Base-by-base conservation (phyloP, 2,888 invertebrate genomes). In the Chaetogeoica ovagalla region DNA sequence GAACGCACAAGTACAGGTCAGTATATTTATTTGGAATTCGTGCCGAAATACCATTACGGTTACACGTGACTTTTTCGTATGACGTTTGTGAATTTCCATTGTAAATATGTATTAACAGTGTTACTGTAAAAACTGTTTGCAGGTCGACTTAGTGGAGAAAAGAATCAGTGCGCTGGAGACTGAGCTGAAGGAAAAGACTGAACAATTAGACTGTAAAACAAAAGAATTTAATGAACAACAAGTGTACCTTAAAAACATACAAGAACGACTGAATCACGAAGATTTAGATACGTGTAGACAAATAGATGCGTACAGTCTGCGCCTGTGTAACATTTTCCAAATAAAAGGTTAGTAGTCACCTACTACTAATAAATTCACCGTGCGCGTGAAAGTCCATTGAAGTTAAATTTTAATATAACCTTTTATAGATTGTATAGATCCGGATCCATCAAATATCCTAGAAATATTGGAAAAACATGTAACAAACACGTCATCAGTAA, bases 401-500 rank as follows among this genome's bases (percentile, higher is more conserved):
- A 37, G 19, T 63, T 19, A 30, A 52, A 52, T 69, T 5, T 59
- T 43, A n/a, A n/a, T 19, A 43, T 65, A 21, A 7, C 55, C 0
- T 75, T 60, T n/a, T 66, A 3, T 52, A 62, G 74, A 72, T 57
- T 77, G 76, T 66, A 65, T 82, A 19, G 75, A 74, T 75, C 75
- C 82, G 65, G 74, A 70, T 30, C 69, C 82, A n/a, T 63, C 74
- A 52, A 82, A 83, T 60, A 69, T 81, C 48, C 69, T 83, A 57
- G 71, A 81, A 48, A 82, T 82, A 76, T 66, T 83, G 52, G 83
- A 84, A 30, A 90, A 91, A 84, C 88, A 93, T 73, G 90, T 94
- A 62, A 87, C 93, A 83, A 91, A 88, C 4, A 89, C 89, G 5
- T 91, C 92, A 37, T 91, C 92, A 85, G 89, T 93, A 81, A 90